Evolutionary conservation across 1,140 invertebrate species (phyloP).

Genomic region (Drosophila tropicalis): DNA sequence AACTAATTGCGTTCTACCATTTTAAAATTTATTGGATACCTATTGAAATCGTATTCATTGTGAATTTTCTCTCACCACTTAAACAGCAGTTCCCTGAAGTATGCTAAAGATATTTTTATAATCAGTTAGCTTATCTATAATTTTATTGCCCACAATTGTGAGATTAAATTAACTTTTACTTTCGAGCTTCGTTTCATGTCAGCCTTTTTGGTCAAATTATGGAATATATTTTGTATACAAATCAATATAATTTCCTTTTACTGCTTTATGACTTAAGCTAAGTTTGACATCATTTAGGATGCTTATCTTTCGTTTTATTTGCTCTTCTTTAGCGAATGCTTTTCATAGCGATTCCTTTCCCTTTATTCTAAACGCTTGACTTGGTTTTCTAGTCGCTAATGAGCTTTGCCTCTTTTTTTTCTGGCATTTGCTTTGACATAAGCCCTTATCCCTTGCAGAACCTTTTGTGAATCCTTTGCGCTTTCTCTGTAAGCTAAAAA

Average conservation of each 20-base stretch:
- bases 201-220: neutral
- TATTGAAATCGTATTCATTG: too few relatives aligned
- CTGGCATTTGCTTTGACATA: conserved; percentile 50
- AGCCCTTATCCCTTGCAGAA: conserved; percentile 22
- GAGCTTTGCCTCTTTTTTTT: conserved; percentile 47
- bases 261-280: conserved; percentile 16
- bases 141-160: too few relatives aligned
- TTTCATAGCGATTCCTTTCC: conserved; percentile 18
- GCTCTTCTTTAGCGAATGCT: neutral
- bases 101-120: too few relatives aligned
- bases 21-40: too few relatives aligned
- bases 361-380: conserved; percentile 3
- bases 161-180: too few relatives aligned
- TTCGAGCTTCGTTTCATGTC: neutral
- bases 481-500: conserved; percentile 34
- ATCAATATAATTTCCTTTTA: conserved; percentile 34
- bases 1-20: too few relatives aligned
- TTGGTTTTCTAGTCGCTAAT: conserved; percentile 44
- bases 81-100: too few relatives aligned
- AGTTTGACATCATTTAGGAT: neutral
- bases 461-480: conserved; percentile 32
- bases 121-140: too few relatives aligned
- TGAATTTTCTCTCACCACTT: too few relatives aligned
- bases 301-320: neutral
- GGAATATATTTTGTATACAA: neutral